Conservation (phyloP, 1,140 invertebrate species). For the Euura saliciscinereae region DNA sequence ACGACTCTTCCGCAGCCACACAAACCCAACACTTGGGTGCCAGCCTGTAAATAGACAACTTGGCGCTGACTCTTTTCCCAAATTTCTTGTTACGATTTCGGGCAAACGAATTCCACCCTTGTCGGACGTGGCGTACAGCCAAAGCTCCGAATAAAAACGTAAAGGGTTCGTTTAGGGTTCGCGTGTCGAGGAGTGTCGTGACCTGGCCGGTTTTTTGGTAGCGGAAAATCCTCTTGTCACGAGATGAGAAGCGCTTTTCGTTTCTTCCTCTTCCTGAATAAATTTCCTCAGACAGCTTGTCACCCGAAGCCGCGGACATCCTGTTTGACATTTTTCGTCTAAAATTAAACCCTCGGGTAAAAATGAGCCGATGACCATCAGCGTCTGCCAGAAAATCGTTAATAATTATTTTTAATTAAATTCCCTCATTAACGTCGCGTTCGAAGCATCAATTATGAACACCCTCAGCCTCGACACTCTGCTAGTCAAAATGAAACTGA, state of each 20-base stretch:
- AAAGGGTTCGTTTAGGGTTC: too few relatives aligned
- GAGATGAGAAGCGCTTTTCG: neutral
- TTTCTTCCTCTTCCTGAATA: neutral
- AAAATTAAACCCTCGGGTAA: neutral
- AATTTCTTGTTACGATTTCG: too few relatives aligned
- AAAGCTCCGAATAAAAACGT: too few relatives aligned
- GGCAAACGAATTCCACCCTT: too few relatives aligned
- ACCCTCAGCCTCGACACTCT: neutral
- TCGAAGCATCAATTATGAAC: neutral
- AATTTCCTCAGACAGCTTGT: slow-evolving; percentile 3
- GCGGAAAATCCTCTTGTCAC: neutral
- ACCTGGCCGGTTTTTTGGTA: too few relatives aligned
- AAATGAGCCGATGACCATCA: neutral
- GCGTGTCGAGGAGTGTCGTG: too few relatives aligned
- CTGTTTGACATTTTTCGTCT: neutral
- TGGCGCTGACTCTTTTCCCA: too few relatives aligned
- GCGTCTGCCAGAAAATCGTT: neutral
- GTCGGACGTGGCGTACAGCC: too few relatives aligned
- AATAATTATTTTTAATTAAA: neutral
- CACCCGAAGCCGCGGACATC: neutral
- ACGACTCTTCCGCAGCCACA: neutral
- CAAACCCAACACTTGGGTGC: too few relatives aligned
- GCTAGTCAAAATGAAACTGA: neutral
- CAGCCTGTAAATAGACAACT: too few relatives aligned
- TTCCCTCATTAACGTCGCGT: neutral